Evolutionary conservation across 2,797 vertebrate species (phyloP).

Genomic region (Chelon labrosus): DNA sequence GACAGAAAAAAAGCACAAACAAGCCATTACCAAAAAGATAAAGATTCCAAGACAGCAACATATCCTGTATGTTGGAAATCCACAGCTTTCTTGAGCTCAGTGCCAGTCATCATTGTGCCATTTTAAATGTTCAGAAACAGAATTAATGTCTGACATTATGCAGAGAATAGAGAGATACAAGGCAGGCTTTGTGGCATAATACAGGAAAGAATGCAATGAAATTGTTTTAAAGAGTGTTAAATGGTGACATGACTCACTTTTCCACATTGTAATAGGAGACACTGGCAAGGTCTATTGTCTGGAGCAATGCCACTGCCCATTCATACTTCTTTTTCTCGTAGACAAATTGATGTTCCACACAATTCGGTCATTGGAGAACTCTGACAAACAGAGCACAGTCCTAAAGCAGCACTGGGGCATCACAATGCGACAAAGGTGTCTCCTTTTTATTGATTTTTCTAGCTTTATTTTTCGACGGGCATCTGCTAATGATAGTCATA

Average conservation of each 20-base stretch:
- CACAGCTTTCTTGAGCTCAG: neutral
- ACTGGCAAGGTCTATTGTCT: constrained; percentile 32
- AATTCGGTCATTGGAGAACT: constrained; percentile 12
- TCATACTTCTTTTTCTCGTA: constrained; percentile 9
- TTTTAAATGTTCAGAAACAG: constrained; percentile 29
- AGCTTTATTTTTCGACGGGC: constrained; percentile 18
- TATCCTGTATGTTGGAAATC: constrained; percentile 20
- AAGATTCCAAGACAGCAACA: constrained; percentile 26
- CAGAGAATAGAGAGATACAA: constrained; percentile 19
- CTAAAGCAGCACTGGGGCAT: constrained; percentile 12
- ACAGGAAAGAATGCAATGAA: constrained; percentile 7
- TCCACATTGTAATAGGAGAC: constrained; percentile 33
- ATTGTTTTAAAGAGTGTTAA: constrained; percentile 17
- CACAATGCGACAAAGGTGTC: constrained; percentile 15
- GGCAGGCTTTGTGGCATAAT: constrained; percentile 10
- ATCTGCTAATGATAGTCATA: constrained; percentile 60
- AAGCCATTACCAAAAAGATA: constrained; percentile 32
- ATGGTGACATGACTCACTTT: constrained; percentile 20
- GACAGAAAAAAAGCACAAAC: constrained; percentile 37
- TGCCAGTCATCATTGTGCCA: constrained; percentile 10
- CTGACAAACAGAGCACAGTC: constrained; percentile 6
- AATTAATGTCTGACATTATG: constrained; percentile 31
- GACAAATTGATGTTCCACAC: constrained; percentile 26
- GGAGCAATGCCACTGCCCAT: constrained; percentile 4
- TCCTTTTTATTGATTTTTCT: constrained; percentile 42